Percentiles rank a stretch among this genome's conserved stretches.
Conservation (phyloP, 2,797 vertebrate species). For the Myoxocephalus aenaeus region DNA sequence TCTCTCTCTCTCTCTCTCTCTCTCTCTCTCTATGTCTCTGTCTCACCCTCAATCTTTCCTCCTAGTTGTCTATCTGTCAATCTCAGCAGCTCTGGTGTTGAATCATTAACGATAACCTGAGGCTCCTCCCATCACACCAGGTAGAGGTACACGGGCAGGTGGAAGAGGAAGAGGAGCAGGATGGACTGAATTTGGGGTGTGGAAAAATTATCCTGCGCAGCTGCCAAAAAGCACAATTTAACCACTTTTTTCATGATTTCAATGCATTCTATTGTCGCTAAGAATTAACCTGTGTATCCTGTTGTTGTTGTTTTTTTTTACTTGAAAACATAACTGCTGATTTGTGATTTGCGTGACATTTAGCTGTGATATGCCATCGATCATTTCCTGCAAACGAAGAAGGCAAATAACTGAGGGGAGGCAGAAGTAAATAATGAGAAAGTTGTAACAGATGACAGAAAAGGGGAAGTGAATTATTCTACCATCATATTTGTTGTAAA, state of each 20-base stretch:
- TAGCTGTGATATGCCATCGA: not conserved
- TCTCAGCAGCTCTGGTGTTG: constrained; percentile 69
- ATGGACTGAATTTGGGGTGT: not conserved
- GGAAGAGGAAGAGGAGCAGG: constrained; percentile 28
- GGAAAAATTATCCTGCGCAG: constrained; percentile 11
- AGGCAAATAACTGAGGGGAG: not conserved
- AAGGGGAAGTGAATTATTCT: not conserved
- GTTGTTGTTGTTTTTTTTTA: not conserved
- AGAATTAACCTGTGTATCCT: not conserved
- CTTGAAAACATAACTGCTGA: not conserved
- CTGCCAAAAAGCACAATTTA: not conserved
- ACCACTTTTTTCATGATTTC: not conserved
- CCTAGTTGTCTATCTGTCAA: constrained; percentile 69
- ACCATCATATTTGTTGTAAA: not conserved
- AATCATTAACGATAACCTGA: constrained; percentile 81
- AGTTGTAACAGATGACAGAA: not conserved
- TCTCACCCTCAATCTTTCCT: constrained; percentile 46
- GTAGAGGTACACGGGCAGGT: constrained; percentile 57
- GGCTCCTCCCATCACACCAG: constrained; percentile 78
- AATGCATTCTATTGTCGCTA: not conserved
- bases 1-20: constrained; percentile 22
- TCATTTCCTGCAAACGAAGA: not conserved
- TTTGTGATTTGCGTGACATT: constrained; percentile 1
- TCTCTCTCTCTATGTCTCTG: not conserved
- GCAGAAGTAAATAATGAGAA: not conserved